Base-by-base conservation (phyloP, 2,797 vertebrate species). In the Crenuchus spilurus region DNA sequence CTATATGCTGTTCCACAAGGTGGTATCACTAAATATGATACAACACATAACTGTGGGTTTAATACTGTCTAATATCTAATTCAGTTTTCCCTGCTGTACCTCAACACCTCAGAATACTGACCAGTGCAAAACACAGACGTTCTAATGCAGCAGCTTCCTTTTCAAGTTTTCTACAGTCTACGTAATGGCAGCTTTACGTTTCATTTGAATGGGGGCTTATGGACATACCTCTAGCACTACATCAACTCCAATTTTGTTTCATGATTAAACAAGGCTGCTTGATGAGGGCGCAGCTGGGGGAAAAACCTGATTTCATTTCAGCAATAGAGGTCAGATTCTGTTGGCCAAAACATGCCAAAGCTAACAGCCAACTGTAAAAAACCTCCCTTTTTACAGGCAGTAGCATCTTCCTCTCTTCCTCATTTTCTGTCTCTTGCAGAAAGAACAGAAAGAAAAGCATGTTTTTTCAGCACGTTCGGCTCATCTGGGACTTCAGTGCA, bases 81-180 rank as follows among this genome's bases (percentile, higher is more conserved):
- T 24, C 20, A 2, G 16, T 62, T 26, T 41, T 28, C 37, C 37
- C 22, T 62, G 35, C 58, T 42, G 22, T 24, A 41, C 41, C 41
- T 22, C 57, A 52, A 60, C 18, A 30, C 10, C 13, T 31, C 58
- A 62, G 41, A 35, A 18, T 44, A 33, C 14, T 1, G 10, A 35
- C 42, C 41, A 77, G 74, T 79, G 77, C 74, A 77, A 77, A 62
- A 62, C 39, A 66, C n/a, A 63, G 48, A 22, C 30, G 37, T 62
- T 57, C 16, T 39, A 3, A 54, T 35, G 67, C 65, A 73, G 37
- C 37, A 48, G 22, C 18, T 30, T 16, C 0, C 2, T 10, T 31
- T 9, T n/a, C 35, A n/a, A n/a, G 6, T 20, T n/a, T n/a, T 2
- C 22, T 37, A 8, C 14, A n/a, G 44, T 60, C 67, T 39, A 52